A percentile compares a stretch with the other conserved stretches of the same genome.
Conservation (phyloP, 2,888 invertebrate species). For the Chesias legatella region DNA sequence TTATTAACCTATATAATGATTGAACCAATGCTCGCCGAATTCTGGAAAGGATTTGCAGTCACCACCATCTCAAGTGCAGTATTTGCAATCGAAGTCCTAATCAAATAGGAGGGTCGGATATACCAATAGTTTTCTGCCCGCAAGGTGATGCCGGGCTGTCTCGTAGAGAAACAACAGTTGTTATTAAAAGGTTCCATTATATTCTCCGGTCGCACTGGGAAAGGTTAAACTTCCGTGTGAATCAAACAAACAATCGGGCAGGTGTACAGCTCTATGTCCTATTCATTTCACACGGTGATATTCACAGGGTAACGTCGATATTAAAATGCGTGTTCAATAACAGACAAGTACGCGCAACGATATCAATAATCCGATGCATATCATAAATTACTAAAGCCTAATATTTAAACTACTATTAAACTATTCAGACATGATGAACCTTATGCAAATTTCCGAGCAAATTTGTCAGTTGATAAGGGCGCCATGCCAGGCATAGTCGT, state of each 20-base stretch:
- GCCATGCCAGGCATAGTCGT: too few relatives aligned
- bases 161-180: conserved; percentile 23
- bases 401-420: too few relatives aligned
- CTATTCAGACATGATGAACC: too few relatives aligned
- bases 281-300: conserved; percentile 12
- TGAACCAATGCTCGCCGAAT: too few relatives aligned
- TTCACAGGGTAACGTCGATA: conserved; percentile 10
- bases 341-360: background rate
- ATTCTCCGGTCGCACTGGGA: conserved; percentile 41
- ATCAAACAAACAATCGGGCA: conserved; percentile 41
- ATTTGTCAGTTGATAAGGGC: too few relatives aligned
- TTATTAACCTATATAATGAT: too few relatives aligned
- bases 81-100: too few relatives aligned
- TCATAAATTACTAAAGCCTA: too few relatives aligned
- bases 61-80: too few relatives aligned
- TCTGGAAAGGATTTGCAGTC: too few relatives aligned
- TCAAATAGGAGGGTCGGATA: conserved; percentile 1
- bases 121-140: conserved; percentile 10
- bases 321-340: conserved; percentile 4
- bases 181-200: conserved; percentile 25
- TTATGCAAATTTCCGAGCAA: too few relatives aligned
- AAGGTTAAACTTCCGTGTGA: conserved; percentile 68
- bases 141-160: conserved; percentile 22
- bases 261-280: conserved; percentile 17
- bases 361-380: conserved; percentile 1